phyloP scores from a whole-genome alignment of 2,113 vertebrate species.

The Phrynosoma blainvillii region DNA sequence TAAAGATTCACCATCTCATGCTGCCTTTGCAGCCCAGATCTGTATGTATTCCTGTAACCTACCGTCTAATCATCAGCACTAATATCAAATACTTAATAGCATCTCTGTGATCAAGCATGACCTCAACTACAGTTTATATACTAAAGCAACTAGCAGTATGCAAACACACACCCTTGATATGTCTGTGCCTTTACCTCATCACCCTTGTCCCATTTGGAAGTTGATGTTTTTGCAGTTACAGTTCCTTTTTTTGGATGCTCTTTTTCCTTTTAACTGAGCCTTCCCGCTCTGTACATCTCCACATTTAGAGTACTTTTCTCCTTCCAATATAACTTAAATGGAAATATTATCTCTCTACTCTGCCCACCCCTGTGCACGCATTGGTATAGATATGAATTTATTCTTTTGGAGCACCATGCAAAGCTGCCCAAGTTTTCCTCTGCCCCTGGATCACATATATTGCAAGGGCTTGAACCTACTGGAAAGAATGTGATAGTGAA shows the following conservation, averaged over 20 bases:
- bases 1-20: slow-evolving; percentile 76
- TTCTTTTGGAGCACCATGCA: not conserved
- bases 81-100: slow-evolving; percentile 61
- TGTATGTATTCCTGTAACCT: slow-evolving; percentile 26
- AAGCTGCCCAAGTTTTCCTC: slow-evolving; percentile 19
- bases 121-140: slow-evolving; percentile 35
- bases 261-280: not conserved
- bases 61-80: slow-evolving; percentile 32
- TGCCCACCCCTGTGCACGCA: too few relatives aligned
- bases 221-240: not conserved
- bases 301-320: not conserved
- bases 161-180: slow-evolving; percentile 28
- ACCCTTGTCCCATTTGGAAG: not conserved
- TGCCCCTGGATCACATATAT: accelerated
- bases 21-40: not conserved
- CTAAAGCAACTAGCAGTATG: slow-evolving; percentile 16
- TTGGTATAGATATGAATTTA: not conserved
- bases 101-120: slow-evolving; percentile 62
- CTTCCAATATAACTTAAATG: not conserved
- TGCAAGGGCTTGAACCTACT: not conserved
- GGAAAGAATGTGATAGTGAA: too few relatives aligned
- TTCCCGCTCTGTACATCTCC: not conserved
- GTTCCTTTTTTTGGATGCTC: not conserved
- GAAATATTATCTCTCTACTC: not conserved
- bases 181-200: not conserved